Base-by-base conservation (phyloP, 2,113 vertebrate species). In the Cheilinus undulatus region DNA sequence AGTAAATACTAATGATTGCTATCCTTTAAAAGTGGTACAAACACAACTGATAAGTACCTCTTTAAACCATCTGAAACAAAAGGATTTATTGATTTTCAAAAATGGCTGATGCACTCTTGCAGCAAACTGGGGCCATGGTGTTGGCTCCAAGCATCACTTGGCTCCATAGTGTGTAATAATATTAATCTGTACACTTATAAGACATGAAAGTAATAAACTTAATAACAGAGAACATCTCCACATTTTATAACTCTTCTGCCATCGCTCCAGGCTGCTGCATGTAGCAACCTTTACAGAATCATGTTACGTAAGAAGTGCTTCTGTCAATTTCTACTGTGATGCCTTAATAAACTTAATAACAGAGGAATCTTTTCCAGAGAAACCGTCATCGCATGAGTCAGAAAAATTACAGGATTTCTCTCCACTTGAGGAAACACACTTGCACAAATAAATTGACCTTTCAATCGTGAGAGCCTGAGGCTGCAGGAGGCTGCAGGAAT, bases 401-500 rank as follows among this genome's bases (percentile, higher is more conserved):
- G 34, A 73, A 53, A 15, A n/a, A 7, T 19, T 1, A n/a, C 28
- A 34, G 20, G 14, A 30, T 69, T 26, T 69, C 3, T 42, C 34
- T 60, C 54, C 48, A 40, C 48, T 26, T 48, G 28, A 71, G 36
- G 0, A 46, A 24, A 45, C 34, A 12, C 9, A 36, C 34, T 36
- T 36, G 3, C 2, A 36, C 34, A 11, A 22, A 38, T 17, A 17
- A 11, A 19, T 36, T 19, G 3, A 3, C 7, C 28, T 36, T 61
- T 58, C 38, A 19, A 7, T 49, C 9, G 1, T 1, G 13, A 52
- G 22, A 27, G 12, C 42, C 13, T 0, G 28, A 56, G 66, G 73
- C 73, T 34, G 32, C 32, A 56, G 43, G 19, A 61, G 36, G 46
- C 23, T 11, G 6, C 36, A 81, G 42, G 80, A 86, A 86, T 79